phyloP scores from a whole-genome alignment of 2,113 vertebrate genomes.

The Thunnus maccoyii region DNA sequence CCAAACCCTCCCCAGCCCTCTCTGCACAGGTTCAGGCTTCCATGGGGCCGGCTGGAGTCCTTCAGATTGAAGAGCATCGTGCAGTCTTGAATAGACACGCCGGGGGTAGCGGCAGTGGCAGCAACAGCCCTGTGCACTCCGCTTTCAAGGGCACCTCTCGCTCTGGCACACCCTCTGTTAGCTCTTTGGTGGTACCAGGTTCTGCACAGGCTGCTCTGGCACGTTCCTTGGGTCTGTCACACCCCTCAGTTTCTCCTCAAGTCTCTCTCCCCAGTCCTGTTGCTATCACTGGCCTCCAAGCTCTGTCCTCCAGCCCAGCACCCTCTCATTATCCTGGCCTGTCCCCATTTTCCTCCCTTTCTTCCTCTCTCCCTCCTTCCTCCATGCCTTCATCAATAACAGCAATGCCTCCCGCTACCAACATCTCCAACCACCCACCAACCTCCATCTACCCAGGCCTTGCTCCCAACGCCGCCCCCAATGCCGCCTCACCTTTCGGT shows the following conservation, averaged over 20 bases:
- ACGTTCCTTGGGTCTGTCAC: conserved; percentile 85
- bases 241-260: conserved; percentile 87
- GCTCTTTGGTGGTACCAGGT: conserved; percentile 85
- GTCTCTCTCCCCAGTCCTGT: conserved; percentile 85
- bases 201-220: conserved; percentile 81
- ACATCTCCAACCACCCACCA: conserved; percentile 68
- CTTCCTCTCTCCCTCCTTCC: conserved; percentile 85
- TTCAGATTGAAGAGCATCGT: conserved; percentile 82
- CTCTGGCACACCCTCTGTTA: conserved; percentile 85
- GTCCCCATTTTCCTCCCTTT: conserved; percentile 87
- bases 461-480: conserved; percentile 78
- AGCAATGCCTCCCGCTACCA: conserved; percentile 67
- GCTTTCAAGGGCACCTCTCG: conserved; percentile 94
- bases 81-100: conserved; percentile 81
- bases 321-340: conserved; percentile 88
- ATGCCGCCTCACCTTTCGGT: conserved; percentile 86
- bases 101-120: conserved; percentile 73
- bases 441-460: conserved; percentile 87
- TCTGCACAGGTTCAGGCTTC: conserved; percentile 63
- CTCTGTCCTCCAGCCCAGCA: conserved; percentile 75
- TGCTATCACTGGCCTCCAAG: conserved; percentile 75
- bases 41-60: conserved; percentile 65
- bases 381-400: conserved; percentile 78
- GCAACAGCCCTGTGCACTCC: conserved; percentile 91
- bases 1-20: conserved; percentile 76